Percentiles rank a stretch among this genome's conserved stretches.
Evolutionary conservation across 2,888 invertebrate species (phyloP).

Genomic region (Platynereis dumerilii): DNA sequence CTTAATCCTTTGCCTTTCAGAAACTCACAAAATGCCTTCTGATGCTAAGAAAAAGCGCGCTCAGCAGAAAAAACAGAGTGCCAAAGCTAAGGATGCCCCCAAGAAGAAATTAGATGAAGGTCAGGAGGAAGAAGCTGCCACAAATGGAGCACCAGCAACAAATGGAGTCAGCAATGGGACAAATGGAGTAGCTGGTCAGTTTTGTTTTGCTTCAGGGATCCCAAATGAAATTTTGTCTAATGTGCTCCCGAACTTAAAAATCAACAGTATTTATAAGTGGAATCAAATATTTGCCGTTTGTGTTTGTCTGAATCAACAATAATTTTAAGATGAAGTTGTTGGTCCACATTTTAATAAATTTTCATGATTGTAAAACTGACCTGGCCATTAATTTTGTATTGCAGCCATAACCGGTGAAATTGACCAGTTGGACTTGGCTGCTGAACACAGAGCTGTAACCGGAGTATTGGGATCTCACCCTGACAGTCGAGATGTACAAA

Average conservation of each 20-base stretch:
- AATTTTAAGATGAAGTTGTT: too few species aligned
- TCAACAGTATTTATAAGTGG: too few species aligned
- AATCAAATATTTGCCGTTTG: too few species aligned
- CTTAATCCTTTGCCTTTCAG: too few species aligned
- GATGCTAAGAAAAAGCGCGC: slow-evolving; percentile 68
- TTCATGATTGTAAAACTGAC: background rate
- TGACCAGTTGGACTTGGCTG: slow-evolving; percentile 83
- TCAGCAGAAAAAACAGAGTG: slow-evolving; percentile 96
- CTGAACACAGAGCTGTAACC: slow-evolving; percentile 74
- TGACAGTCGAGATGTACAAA: slow-evolving; percentile 93
- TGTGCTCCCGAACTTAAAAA: too few species aligned
- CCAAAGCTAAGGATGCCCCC: slow-evolving; percentile 95
- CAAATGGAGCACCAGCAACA: slow-evolving; percentile 6
- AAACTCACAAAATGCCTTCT: slow-evolving; percentile 4
- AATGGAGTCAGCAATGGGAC: slow-evolving; percentile 17
- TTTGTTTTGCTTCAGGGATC: background rate
- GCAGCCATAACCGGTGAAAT: slow-evolving; percentile 79
- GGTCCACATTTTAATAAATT: too few species aligned
- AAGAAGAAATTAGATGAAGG: slow-evolving; percentile 66
- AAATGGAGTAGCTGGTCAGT: background rate
- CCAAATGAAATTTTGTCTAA: background rate
- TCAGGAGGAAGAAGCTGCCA: slow-evolving; percentile 5
- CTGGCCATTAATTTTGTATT: background rate
- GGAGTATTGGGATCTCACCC: slow-evolving; percentile 95
- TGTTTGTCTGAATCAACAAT: too few species aligned